phyloP scores from a whole-genome alignment of 2,113 vertebrate genomes.

The Phyllopteryx taeniolatus region DNA sequence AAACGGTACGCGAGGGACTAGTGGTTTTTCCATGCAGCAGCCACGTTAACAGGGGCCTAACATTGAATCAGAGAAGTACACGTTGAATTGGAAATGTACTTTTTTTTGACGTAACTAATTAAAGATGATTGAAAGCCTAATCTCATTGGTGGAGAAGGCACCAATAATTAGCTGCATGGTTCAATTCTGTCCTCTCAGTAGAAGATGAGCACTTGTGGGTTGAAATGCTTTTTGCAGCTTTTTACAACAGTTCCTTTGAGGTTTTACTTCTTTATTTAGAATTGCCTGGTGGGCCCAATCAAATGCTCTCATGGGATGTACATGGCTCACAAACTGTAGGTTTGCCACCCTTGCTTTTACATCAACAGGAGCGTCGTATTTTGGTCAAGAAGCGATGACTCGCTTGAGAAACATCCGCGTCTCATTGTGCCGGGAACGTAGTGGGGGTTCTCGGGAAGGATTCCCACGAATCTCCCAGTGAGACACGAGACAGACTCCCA shows the following conservation, averaged over 20 bases:
- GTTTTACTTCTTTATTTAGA: neutral
- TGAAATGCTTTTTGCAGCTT: too few species aligned
- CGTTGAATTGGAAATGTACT: too few species aligned
- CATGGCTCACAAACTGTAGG: neutral
- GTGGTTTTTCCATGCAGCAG: slow-evolving; percentile 23
- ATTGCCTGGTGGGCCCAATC: neutral
- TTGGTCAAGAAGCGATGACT: neutral
- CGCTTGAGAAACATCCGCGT: slow-evolving; percentile 12
- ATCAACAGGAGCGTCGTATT: neutral
- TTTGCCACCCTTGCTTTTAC: neutral
- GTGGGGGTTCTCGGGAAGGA: neutral
- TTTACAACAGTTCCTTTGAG: neutral
- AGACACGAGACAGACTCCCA: slow-evolving; percentile 34
- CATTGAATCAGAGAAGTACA: slow-evolving; percentile 7
- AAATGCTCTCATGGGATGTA: neutral
- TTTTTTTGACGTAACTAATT: too few species aligned
- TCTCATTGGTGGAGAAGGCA: too few species aligned
- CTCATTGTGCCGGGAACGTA: slow-evolving; percentile 16
- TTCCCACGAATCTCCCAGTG: slow-evolving; percentile 29
- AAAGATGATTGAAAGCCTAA: too few species aligned
- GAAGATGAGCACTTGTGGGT: too few species aligned
- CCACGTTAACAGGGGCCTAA: slow-evolving; percentile 20
- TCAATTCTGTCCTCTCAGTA: too few species aligned
- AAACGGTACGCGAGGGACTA: slow-evolving; percentile 33
- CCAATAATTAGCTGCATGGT: too few species aligned